Conservation (phyloP, 1,140 invertebrate species). For the Camponotus pennsylvanicus region DNA sequence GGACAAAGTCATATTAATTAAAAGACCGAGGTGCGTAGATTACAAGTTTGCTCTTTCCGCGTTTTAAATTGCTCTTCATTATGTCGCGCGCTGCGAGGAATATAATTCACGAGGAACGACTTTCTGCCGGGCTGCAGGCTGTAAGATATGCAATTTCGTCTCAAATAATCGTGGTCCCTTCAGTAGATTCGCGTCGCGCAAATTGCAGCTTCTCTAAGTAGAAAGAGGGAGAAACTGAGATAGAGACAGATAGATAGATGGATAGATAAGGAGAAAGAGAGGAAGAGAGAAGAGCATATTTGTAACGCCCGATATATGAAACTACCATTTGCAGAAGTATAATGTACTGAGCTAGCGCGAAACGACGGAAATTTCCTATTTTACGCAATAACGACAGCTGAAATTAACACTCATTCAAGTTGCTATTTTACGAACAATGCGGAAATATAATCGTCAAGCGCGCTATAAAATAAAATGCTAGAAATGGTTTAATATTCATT, state of each 20-base stretch:
- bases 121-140: background rate
- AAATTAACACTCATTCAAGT: conserved; percentile 39
- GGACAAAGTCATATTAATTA: conserved; percentile 55
- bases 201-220: background rate
- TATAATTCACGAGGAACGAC: conserved; percentile 11
- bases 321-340: conserved; percentile 36
- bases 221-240: background rate
- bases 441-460: conserved; percentile 14
- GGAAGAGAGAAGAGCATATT: background rate
- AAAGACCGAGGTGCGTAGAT: conserved; percentile 35
- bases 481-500: background rate
- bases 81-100: background rate
- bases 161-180: conserved; percentile 35
- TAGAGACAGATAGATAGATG: background rate
- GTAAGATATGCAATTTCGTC: conserved; percentile 1
- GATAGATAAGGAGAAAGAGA: background rate
- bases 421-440: conserved; percentile 15
- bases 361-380: conserved; percentile 28
- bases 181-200: conserved; percentile 6
- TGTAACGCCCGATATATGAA: conserved; percentile 43
- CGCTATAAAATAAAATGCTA: conserved; percentile 9
- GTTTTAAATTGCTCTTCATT: conserved; percentile 49
- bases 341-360: conserved; percentile 37
- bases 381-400: conserved; percentile 39
- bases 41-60: conserved; percentile 23